phyloP scores from a whole-genome alignment of 1,140 invertebrate genomes.

The Agrypnia vestita region DNA sequence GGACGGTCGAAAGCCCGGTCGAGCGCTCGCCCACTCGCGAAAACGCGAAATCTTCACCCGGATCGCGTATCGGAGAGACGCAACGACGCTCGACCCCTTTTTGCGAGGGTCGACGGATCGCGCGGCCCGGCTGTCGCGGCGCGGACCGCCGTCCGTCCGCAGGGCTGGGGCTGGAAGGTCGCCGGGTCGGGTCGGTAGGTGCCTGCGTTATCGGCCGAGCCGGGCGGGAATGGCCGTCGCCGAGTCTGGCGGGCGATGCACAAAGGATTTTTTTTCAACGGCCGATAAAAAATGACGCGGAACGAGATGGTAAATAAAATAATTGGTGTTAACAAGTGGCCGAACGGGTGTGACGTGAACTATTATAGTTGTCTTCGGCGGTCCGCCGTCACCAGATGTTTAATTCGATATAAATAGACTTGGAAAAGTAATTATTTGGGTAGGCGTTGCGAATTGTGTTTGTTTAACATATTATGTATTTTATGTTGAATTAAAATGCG shows the following conservation, averaged over 20 bases:
- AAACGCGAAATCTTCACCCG: background rate
- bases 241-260: background rate
- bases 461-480: too few species aligned
- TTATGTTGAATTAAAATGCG: too few species aligned
- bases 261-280: slow-evolving; percentile 30
- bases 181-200: slow-evolving; percentile 19
- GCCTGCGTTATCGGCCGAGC: slow-evolving; percentile 20
- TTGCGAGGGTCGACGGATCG: background rate
- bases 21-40: background rate
- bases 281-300: too few species aligned
- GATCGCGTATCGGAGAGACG: too few species aligned
- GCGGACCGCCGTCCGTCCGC: background rate
- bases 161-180: slow-evolving; percentile 11
- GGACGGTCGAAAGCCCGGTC: background rate
- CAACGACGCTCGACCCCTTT: background rate
- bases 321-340: too few species aligned
- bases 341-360: too few species aligned
- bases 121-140: background rate
- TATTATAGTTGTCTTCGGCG: too few species aligned
- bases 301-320: too few species aligned
- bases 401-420: too few species aligned
- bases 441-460: too few species aligned
- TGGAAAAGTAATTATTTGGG: too few species aligned
- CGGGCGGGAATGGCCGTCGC: slow-evolving; percentile 9
- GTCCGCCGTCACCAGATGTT: too few species aligned